Conservation (phyloP, 64 coral and sea anemone genomes). For the Hydrozoanthus tunicans region DNA sequence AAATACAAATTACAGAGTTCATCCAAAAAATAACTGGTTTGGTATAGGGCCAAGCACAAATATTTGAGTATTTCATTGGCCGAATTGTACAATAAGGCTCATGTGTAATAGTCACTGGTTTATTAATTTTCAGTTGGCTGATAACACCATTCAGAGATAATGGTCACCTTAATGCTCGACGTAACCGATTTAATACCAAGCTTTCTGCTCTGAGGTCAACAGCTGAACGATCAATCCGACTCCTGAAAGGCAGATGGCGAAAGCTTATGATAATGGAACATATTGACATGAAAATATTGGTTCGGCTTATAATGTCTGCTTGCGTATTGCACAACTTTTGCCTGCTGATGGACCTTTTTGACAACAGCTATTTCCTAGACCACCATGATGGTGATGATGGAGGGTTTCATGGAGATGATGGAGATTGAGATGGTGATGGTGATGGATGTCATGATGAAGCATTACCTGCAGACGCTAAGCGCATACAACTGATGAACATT, state of each 20-base stretch:
- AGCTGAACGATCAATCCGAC: conserved; percentile 59
- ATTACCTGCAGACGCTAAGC: conserved; percentile 13
- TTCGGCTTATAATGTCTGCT: conserved; percentile 58
- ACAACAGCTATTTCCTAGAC: conserved; percentile 57
- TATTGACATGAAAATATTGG: conserved; percentile 51
- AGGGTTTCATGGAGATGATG: background rate
- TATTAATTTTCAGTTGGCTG: conserved; percentile 49
- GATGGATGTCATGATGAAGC: conserved; percentile 8
- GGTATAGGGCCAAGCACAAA: conserved; percentile 18
- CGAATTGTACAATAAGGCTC: background rate
- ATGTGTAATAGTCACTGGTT: background rate
- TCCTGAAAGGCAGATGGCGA: conserved; percentile 66
- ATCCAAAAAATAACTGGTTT: background rate
- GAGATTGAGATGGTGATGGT: conserved; percentile 9
- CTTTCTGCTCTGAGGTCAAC: conserved; percentile 48
- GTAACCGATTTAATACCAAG: conserved; percentile 41
- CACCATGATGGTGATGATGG: conserved; percentile 43
- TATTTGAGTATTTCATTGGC: background rate
- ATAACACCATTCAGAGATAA: conserved; percentile 65
- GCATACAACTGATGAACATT: conserved; percentile 25
- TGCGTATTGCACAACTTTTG: conserved; percentile 75
- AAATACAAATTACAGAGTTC: conserved; percentile 10
- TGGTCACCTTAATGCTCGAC: conserved; percentile 35
- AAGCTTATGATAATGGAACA: conserved; percentile 49
- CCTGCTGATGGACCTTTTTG: conserved; percentile 62